Evolutionary conservation across 1,140 invertebrate species (phyloP), one percentile per base, ranked within the genome.

Genomic region (Bombus consobrinus): DNA sequence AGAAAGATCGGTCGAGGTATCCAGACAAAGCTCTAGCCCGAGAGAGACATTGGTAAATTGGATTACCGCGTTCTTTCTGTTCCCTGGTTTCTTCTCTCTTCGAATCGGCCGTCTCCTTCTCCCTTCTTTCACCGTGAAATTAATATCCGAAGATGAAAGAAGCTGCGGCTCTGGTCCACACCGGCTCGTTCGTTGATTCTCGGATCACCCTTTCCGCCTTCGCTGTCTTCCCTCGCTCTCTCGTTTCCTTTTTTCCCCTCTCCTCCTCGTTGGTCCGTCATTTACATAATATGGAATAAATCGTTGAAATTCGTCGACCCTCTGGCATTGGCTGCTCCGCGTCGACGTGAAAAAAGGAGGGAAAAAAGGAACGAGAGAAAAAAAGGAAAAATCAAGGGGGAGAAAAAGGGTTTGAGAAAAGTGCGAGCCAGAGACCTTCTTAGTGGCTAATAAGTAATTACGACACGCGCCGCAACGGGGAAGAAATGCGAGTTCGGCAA

Each of bases 111-210:
- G 73, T 81, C 78, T 77, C 88, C 37, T 77, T 39, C 81, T 53
- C 75, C 66, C 87, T 82, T 69, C 78, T 83, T 80, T 77, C 81
- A 80, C 87, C 79, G 82, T 90, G 87, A 92, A 92, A 92, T 92
- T 92, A 92, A 92, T 92, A 92, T 92, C 90, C 89, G 87, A 92
- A 92, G 91, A 92, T 91, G 91, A 92, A 91, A 92, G 88, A 89
- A 92, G 79, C 89, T 83, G 84, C 86, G 83, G 78, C 84, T 72
- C 81, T 43, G 81, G 73, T 78, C 77, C 66, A 75, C 82, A 39
- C 75, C 75, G 84, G 43, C 76, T 79, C 76, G 69, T 83, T 73
- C 81, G 74, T 68, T 81, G 57, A 72, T 81, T 86, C 64, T 68
- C 66, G 57, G 18, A 72, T 69, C 64, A 83, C 69, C 84, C 68